Conservation (phyloP, 1,140 invertebrate genomes). For the Melipona quadrifasciata region DNA sequence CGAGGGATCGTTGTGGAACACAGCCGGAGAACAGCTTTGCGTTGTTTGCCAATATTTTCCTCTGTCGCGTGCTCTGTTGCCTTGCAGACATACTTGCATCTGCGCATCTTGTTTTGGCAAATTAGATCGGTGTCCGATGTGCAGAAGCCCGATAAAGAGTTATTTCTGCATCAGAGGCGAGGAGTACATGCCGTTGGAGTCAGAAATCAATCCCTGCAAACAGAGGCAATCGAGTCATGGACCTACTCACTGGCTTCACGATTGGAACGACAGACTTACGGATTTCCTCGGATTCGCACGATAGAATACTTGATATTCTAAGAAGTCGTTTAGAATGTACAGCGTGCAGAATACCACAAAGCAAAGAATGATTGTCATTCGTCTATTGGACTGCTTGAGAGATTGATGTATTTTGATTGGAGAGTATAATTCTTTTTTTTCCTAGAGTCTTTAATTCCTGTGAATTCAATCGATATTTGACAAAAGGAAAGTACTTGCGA, state of each 20-base stretch:
- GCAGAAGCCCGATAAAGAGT: conserved; percentile 89
- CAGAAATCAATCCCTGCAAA: conserved; percentile 78
- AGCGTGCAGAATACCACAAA: background rate
- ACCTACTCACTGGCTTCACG: conserved; percentile 83
- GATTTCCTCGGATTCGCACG: conserved; percentile 85
- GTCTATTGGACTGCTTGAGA: background rate
- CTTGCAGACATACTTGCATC: conserved; percentile 92
- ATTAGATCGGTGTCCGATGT: conserved; percentile 91
- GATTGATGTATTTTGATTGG: background rate
- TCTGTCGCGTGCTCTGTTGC: conserved; percentile 89
- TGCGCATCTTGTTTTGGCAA: conserved; percentile 88
- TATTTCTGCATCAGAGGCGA: conserved; percentile 91
- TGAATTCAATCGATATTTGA: conserved; percentile 4
- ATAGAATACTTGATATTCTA: conserved; percentile 59
- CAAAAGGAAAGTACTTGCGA: background rate
- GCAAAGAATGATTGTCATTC: background rate
- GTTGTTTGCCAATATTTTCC: conserved; percentile 90
- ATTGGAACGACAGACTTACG: conserved; percentile 85
- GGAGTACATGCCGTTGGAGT: conserved; percentile 87
- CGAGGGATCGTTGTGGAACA: conserved; percentile 82
- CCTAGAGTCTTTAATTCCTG: background rate
- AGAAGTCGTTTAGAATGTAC: background rate
- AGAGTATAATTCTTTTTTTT: conserved; percentile 6
- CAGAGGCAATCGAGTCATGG: conserved; percentile 74
- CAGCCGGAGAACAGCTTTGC: conserved; percentile 86